phyloP scores from a whole-genome alignment of 2,888 invertebrate genomes.

The Spodoptera picta region DNA sequence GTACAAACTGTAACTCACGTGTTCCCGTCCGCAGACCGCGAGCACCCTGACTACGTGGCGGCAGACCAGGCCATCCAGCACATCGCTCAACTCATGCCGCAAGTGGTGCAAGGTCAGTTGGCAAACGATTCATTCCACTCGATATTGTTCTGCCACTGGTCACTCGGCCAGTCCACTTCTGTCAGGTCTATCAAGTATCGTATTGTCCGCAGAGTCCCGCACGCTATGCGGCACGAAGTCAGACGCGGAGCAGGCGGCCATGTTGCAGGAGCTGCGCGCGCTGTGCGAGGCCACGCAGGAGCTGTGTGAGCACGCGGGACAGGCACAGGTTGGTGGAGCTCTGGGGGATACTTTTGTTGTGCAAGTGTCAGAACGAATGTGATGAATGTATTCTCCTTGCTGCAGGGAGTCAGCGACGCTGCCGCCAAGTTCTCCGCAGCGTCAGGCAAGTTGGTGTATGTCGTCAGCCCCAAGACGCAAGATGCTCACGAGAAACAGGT shows the following conservation, averaged over 20 bases:
- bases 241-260: slow-evolving; percentile 11
- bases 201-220: slow-evolving; percentile 25
- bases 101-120: slow-evolving; percentile 53
- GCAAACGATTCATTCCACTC: too few species aligned
- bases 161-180: too few species aligned
- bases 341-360: not conserved
- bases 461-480: slow-evolving; percentile 54
- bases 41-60: slow-evolving; percentile 60
- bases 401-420: slow-evolving; percentile 61
- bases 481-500: slow-evolving; percentile 59
- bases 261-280: slow-evolving; percentile 21
- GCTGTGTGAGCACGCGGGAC: slow-evolving; percentile 54
- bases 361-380: not conserved
- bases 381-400: not conserved
- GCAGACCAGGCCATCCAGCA: slow-evolving; percentile 60
- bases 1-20: too few species aligned
- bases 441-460: slow-evolving; percentile 64
- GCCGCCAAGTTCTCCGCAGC: slow-evolving; percentile 64
- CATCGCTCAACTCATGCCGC: slow-evolving; percentile 63
- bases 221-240: slow-evolving; percentile 31
- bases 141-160: too few species aligned
- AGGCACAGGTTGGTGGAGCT: slow-evolving; percentile 39
- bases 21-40: slow-evolving; percentile 50
- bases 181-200: too few species aligned
- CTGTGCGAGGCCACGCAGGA: slow-evolving; percentile 38